Percentiles rank a stretch among this genome's conserved stretches.
phyloP scores from a whole-genome alignment of 2,797 vertebrate genomes.

The Taenioides sp. region DNA sequence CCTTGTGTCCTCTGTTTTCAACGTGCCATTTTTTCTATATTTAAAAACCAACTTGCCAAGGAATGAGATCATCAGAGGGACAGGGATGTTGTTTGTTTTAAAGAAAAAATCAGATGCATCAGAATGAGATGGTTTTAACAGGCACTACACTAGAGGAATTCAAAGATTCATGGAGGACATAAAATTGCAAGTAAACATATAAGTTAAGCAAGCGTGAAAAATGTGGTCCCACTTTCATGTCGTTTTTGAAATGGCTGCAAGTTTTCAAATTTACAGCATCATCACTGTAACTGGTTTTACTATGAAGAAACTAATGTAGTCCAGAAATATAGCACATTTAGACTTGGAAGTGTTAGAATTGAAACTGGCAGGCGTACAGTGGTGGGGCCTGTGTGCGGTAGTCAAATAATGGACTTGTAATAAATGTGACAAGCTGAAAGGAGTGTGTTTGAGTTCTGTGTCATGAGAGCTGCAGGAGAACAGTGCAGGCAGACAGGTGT shows the following conservation, averaged over 20 bases:
- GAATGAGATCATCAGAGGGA: not conserved
- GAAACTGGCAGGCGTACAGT: not conserved
- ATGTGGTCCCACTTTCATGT: not conserved
- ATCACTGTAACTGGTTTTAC: not conserved
- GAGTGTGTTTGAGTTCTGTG: conserved; percentile 23
- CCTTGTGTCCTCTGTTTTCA: not conserved
- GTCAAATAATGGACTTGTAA: conserved; percentile 46
- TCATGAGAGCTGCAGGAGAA: conserved; percentile 25
- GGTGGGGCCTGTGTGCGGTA: conserved; percentile 3
- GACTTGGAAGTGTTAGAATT: not conserved
- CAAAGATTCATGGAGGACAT: conserved; percentile 2
- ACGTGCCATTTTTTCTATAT: not conserved
- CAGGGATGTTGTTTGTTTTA: not conserved
- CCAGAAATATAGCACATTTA: not conserved
- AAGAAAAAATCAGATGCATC: not conserved
- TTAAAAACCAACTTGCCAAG: not conserved
- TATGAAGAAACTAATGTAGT: not conserved
- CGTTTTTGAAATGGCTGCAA: not conserved
- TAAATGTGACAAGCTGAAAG: conserved; percentile 24
- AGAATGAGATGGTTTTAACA: not conserved
- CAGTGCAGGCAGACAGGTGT: conserved; percentile 10
- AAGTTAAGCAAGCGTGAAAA: not conserved
- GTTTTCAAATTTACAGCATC: not conserved
- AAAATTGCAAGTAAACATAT: not conserved
- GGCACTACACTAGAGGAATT: not conserved